phyloP scores from a whole-genome alignment of 2,888 invertebrate genomes.

The Torymus tubicola region DNA sequence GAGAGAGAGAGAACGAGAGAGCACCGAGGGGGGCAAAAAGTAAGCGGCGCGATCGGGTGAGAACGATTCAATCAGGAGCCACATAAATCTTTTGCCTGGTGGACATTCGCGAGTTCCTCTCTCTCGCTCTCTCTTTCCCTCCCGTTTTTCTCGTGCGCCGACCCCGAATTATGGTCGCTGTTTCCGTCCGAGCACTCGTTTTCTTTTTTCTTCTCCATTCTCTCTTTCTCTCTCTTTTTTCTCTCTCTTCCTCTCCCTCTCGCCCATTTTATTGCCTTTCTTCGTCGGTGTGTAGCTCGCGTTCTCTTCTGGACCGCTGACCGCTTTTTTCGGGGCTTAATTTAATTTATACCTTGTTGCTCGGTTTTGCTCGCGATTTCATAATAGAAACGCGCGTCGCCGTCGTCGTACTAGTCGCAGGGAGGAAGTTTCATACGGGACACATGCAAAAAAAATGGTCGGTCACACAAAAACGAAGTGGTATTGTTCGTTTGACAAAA shows the following conservation, averaged over 20 bases:
- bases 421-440: neutral
- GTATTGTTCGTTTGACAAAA: too few species aligned
- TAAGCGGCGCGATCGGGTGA: constrained; percentile 76
- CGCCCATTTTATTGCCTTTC: constrained; percentile 49
- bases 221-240: neutral
- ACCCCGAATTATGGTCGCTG: constrained; percentile 46
- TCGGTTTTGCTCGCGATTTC: constrained; percentile 36
- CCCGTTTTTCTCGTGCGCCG: constrained; percentile 55
- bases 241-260: neutral
- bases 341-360: constrained; percentile 55
- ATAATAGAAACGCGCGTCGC: constrained; percentile 10
- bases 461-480: too few species aligned
- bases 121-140: constrained; percentile 58
- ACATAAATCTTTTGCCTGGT: constrained; percentile 76
- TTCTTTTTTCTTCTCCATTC: constrained; percentile 43
- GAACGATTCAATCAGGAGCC: constrained; percentile 77
- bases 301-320: constrained; percentile 46
- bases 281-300: constrained; percentile 46
- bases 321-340: constrained; percentile 47
- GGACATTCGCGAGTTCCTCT: constrained; percentile 66
- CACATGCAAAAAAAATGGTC: too few species aligned
- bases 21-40: constrained; percentile 69
- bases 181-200: constrained; percentile 41
- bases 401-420: too few species aligned
- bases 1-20: constrained; percentile 55